phyloP scores from a whole-genome alignment of 2,888 invertebrate genomes.

The Drosophila macrospina region DNA sequence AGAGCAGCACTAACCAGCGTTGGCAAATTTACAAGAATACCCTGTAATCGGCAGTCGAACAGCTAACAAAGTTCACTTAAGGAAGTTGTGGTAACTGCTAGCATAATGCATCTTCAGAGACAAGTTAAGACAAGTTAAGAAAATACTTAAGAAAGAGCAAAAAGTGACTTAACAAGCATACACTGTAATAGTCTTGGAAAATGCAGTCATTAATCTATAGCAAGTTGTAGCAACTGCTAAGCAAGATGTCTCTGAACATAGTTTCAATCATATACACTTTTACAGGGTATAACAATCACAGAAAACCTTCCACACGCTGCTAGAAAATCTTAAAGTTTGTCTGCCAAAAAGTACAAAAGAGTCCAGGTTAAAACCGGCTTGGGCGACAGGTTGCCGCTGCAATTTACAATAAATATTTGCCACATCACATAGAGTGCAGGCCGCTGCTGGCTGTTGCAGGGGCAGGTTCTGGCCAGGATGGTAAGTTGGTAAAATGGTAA shows the following conservation, averaged over 20 bases:
- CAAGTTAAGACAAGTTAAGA: too few species aligned
- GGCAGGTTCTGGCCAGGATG: conserved; percentile 46
- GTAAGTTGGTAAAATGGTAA: conserved; percentile 11
- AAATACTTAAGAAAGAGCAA: too few species aligned
- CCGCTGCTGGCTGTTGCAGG: neutral
- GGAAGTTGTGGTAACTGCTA: too few species aligned
- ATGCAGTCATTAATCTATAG: too few species aligned
- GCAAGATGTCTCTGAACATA: too few species aligned
- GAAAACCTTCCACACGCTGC: neutral
- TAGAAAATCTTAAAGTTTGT: conserved; percentile 35
- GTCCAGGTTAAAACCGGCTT: conserved; percentile 51
- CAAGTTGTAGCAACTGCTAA: too few species aligned
- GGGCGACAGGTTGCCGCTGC: conserved; percentile 57
- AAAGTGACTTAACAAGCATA: too few species aligned
- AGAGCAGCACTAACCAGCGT: neutral
- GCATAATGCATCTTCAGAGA: too few species aligned
- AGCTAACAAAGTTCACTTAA: too few species aligned
- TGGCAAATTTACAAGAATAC: neutral
- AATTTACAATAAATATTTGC: conserved; percentile 59
- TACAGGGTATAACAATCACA: conserved; percentile 15
- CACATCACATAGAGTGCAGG: conserved; percentile 28
- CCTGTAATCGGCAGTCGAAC: neutral
- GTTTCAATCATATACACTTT: neutral
- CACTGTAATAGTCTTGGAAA: too few species aligned
- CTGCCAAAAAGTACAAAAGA: conserved; percentile 30